Base-by-base conservation (phyloP, 2,888 invertebrate species). In the Phengaris arion region DNA sequence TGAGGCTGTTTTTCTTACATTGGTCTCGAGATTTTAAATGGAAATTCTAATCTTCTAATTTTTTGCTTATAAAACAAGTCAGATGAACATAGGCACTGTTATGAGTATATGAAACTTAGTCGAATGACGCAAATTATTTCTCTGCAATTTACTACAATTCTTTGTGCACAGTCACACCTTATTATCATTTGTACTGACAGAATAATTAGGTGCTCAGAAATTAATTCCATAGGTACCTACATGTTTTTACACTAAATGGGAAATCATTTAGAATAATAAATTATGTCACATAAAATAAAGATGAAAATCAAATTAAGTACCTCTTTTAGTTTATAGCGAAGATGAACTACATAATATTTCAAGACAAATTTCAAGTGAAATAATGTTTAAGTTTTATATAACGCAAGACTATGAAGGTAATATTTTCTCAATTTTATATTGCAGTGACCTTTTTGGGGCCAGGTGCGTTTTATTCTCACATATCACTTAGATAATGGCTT, bases 1-100 rank as follows among this genome's bases (percentile, higher is more conserved):
- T 75, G 57, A 75, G 52, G n/a, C 68, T 68, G 59, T 76, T 78
- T 68, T 68, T 74, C 69, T 70, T 48, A 69, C 51, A 69, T 75
- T 57, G 75, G 70, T 55, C 57, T 52, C 57, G 57, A 70, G 75
- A 54, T 72, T 51, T 52, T 54, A 72, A 72, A 72, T 72, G 35
- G 22, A 48, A 54, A 72, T 69, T 69, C 48, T 75, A 57, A 75
- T 57, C n/a, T 55, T 22, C 46, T 55, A 51, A 22, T 68, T 75
- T 75, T 75, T 72, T 70, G 52, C 22, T 52, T 52, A 12, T 13
- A 22, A 22, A 54, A 54, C 5, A 22, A 64, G 64, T 10, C 10
- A 59, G 22, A 59, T 59, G 10, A 0, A 5, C 22, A 59, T 15
- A 22, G 1, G 15, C 1, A 59, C 22, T 8, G 8, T 6, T 6